A percentile compares a stretch with the other conserved stretches of the same genome.
These are phyloP conservation scores for Drosophila pruinosa DNA, from an alignment of 1,140 invertebrate species.

Conservation along the genomic window DNA sequence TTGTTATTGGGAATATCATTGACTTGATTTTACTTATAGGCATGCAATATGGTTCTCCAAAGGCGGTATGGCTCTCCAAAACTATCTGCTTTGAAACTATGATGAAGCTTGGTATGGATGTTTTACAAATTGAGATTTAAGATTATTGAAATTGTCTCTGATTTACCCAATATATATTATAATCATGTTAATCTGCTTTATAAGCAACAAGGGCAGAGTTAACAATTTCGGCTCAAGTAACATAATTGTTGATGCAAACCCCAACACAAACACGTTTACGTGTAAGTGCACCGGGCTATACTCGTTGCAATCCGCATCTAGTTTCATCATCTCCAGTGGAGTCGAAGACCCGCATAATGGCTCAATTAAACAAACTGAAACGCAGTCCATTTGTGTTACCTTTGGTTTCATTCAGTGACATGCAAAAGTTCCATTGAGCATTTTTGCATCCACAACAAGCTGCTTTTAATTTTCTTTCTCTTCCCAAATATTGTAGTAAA, in stretches of 20 bases:
- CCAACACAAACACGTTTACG: neutral
- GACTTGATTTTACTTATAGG: neutral
- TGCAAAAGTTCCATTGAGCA: conserved; percentile 58
- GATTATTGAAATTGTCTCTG: too few relatives aligned
- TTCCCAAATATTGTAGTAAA: conserved; percentile 31
- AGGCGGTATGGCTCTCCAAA: too few relatives aligned
- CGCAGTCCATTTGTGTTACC: conserved; percentile 51
- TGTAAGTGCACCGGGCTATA: too few relatives aligned
- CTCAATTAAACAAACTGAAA: conserved; percentile 75
- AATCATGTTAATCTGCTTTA: too few relatives aligned
- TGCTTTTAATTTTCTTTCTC: neutral
- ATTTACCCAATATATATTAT: too few relatives aligned
- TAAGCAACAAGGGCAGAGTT: too few relatives aligned
- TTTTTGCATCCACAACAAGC: conserved; percentile 46
- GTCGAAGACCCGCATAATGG: conserved; percentile 42
- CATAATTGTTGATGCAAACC: too few relatives aligned
- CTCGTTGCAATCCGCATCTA: neutral
- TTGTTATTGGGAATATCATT: neutral
- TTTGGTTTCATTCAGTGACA: conserved; percentile 26
- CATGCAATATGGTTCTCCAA: too few relatives aligned
- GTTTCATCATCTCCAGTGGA: neutral
- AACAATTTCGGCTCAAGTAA: too few relatives aligned
- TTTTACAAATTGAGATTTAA: too few relatives aligned
- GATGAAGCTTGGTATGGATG: too few relatives aligned
- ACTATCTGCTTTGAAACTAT: too few relatives aligned